These are phyloP conservation scores for Neocrepidodera transversa DNA, from an alignment of 2,888 invertebrate species.

Conservation along the genomic window DNA sequence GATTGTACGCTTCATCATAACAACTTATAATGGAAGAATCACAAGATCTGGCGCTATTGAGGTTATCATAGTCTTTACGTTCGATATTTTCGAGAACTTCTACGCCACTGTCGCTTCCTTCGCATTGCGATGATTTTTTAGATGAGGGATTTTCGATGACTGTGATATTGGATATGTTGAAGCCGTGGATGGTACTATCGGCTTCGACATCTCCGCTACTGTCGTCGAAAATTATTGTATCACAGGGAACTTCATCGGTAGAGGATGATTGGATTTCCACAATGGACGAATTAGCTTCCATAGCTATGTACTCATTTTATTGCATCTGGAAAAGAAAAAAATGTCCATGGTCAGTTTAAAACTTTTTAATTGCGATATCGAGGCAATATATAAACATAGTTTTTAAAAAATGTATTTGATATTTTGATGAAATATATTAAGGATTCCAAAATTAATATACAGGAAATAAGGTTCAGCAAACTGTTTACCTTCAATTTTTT, in stretches of 20 bases:
- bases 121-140: conserved; percentile 56
- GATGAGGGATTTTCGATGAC: conserved; percentile 49
- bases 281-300: conserved; percentile 11
- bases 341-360: too few species aligned
- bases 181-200: conserved; percentile 54
- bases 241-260: neutral
- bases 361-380: too few species aligned
- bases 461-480: too few species aligned
- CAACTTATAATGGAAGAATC: conserved; percentile 81
- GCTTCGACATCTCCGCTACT: conserved; percentile 38
- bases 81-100: conserved; percentile 68
- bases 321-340: conserved; percentile 16
- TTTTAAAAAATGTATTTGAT: too few species aligned
- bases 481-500: too few species aligned
- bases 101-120: conserved; percentile 84
- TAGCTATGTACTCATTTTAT: conserved; percentile 20
- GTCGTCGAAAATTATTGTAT: conserved; percentile 9
- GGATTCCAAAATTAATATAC: too few species aligned
- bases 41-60: conserved; percentile 72
- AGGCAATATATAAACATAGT: too few species aligned
- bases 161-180: conserved; percentile 53
- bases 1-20: conserved; percentile 68
- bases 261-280: neutral
- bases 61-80: conserved; percentile 62
- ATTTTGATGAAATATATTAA: too few species aligned